Base-by-base conservation (phyloP, 1,140 invertebrate species). In the Arctopsyche grandis region DNA sequence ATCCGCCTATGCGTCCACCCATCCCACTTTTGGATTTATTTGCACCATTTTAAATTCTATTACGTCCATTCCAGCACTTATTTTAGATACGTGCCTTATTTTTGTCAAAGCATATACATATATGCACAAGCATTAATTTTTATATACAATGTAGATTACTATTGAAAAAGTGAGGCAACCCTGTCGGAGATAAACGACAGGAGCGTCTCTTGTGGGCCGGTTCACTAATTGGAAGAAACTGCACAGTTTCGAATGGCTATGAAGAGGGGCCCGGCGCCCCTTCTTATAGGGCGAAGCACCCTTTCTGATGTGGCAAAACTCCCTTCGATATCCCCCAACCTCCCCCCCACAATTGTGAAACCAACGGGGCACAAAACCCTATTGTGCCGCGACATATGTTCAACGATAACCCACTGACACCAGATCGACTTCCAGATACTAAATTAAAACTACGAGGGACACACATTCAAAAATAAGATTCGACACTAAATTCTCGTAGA, bases 391-490 rank as follows among this genome's bases (percentile, higher is more conserved):
- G 29, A 78, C 77, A 78, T 78, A 78, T 78, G 77, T 78, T 78
- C 66, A 7, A 9, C 22, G 77, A 78, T 78, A 77, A 69, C 58
- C 58, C 56, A 14, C 58, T 21, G 75, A 74, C 70, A 38, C 21
- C 44, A 80, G 79, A 80, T 80, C 26, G 38, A 52, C 29, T 44
- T 66, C 75, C 46, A 75, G 78, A 79, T 79, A 79, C 16, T 66
- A 21, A 16, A 24, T 12, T 66, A 21, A 38, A 38, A 38, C 29
- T 38, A 38, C 29, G 29, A 38, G 29, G 29, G 29, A 38, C 48
- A 52, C 16, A 52, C 48, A 52, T 52, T 52, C 48, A 52, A 52
- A 52, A 52, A 52, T 52, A 52, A 52, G 48, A 52, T 52, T 52
- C 16, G 48, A 14, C 22, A 66, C 22, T 66, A 66, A 66, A 66